A percentile compares a stretch with the other conserved stretches of the same genome.
These are phyloP conservation scores for Vulpes ferrilata DNA, from an alignment of 2,113 vertebrate genomes.

Conservation along the genomic window DNA sequence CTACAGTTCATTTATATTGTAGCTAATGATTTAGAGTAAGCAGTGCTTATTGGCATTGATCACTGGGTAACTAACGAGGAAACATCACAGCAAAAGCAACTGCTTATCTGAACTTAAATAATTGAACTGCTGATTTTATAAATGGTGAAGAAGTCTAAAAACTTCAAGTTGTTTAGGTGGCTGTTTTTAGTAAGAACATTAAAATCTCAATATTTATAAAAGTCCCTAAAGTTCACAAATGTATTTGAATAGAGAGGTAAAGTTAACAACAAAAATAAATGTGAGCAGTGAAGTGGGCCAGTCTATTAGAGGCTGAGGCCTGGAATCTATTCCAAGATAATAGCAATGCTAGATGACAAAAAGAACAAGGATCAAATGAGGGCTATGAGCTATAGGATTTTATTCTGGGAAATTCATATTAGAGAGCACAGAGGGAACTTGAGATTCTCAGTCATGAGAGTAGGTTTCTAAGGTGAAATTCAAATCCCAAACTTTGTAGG, in stretches of 20 bases:
- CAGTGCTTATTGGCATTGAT: not conserved
- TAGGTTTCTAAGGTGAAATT: not conserved
- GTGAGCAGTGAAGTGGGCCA: not conserved
- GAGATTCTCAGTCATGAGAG: not conserved
- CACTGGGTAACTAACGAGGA: not conserved
- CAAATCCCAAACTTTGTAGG: not conserved
- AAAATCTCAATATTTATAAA: not conserved
- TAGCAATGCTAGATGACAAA: not conserved
- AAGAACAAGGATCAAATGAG: not conserved
- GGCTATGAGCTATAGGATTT: not conserved
- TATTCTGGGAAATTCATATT: not conserved
- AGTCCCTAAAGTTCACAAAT: not conserved
- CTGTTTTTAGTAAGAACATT: not conserved
- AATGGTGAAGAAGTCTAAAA: not conserved
- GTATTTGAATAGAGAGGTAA: not conserved
- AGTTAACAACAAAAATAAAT: not conserved
- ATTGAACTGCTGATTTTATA: not conserved
- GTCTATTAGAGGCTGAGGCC: not conserved
- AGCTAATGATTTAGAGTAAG: not conserved
- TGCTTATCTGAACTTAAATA: not conserved
- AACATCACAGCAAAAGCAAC: not conserved
- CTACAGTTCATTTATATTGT: not conserved
- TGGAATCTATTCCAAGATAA: not conserved
- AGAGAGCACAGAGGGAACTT: not conserved
- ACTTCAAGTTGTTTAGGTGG: not conserved